Evolutionary conservation across 2,797 vertebrate genomes (phyloP).

Genomic region (Molothrus aeneus): DNA sequence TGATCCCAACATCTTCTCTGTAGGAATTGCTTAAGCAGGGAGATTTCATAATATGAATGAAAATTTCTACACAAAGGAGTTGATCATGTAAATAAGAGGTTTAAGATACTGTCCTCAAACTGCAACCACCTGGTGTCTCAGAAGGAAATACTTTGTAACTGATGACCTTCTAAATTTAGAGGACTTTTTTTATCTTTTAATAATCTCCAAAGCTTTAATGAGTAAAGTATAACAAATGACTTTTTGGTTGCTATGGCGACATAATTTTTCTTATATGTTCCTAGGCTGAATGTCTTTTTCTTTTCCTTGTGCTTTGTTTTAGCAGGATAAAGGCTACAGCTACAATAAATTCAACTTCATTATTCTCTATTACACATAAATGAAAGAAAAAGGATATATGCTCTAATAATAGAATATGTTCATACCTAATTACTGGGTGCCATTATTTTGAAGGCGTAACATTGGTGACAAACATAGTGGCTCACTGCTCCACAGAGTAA

Average conservation of each 20-base stretch:
- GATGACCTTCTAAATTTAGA: slow-evolving; percentile 9
- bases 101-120: neutral
- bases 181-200: neutral
- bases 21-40: neutral
- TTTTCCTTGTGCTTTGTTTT: slow-evolving; percentile 55
- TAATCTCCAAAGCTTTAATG: slow-evolving; percentile 33
- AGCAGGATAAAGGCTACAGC: slow-evolving; percentile 23
- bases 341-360: slow-evolving; percentile 27
- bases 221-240: slow-evolving; percentile 50
- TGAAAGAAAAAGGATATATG: slow-evolving; percentile 39
- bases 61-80: neutral
- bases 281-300: neutral
- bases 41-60: neutral
- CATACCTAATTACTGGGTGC: slow-evolving; percentile 59
- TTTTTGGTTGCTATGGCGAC: slow-evolving; percentile 64
- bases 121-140: neutral
- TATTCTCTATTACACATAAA: slow-evolving; percentile 55
- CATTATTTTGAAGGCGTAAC: slow-evolving; percentile 54
- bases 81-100: neutral
- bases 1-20: neutral
- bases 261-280: slow-evolving; percentile 29
- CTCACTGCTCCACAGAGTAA: slow-evolving; percentile 43
- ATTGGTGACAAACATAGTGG: slow-evolving; percentile 41
- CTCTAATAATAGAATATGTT: slow-evolving; percentile 56
- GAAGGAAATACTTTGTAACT: neutral